Evolutionary conservation across 2,113 vertebrate species (phyloP), one percentile per base, ranked within the genome.

Genomic region (Pogona vitticeps): DNA sequence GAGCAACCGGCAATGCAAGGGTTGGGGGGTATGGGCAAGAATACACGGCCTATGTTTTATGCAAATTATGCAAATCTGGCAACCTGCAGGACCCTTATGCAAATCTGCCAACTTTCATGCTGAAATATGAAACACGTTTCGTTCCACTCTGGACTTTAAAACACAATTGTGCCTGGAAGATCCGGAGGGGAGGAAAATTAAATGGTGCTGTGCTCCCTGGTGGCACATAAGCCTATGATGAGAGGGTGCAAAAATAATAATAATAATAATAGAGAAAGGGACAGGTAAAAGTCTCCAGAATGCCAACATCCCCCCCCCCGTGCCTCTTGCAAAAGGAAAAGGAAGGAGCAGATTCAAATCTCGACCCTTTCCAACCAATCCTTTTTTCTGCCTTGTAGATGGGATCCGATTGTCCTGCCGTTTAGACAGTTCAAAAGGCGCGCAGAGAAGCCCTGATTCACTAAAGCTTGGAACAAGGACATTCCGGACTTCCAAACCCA

Each of bases 51-150:
- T 52, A 38, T 20, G 6, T 31, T 38, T 26, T 76, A 87, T 76
- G 79, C 85, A 87, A 87, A 87, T 87, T 81, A 75, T 82, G 78
- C 85, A 81, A 87, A 67, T 58, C 68, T 20, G 40, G 21, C 59
- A 17, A 52, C 36, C 59, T 46, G 15, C 40, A 63, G 75, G 40
- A 75, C n/a, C 70, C 65, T 81, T 75, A 87, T 87, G 85, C 85
- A 87, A 87, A 87, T 87, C 59, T 13, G 15, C 78, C 9, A n/a
- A 28, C 52, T 46, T 73, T 38, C 14, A 26, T 36, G 59, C 40
- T 67, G 85, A 81, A 87, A 87, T 21, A 21, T 23, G 85, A 87
- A 38, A 40, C 14, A 31, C 13, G 23, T 73, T 15, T 31, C 3
- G 71, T 26, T 36, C 63, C 46, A 28, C 17, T 13, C 26, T 71